Evolutionary conservation across 2,888 invertebrate species (phyloP), one percentile per base, ranked within the genome.

Genomic region (Cancer borealis): DNA sequence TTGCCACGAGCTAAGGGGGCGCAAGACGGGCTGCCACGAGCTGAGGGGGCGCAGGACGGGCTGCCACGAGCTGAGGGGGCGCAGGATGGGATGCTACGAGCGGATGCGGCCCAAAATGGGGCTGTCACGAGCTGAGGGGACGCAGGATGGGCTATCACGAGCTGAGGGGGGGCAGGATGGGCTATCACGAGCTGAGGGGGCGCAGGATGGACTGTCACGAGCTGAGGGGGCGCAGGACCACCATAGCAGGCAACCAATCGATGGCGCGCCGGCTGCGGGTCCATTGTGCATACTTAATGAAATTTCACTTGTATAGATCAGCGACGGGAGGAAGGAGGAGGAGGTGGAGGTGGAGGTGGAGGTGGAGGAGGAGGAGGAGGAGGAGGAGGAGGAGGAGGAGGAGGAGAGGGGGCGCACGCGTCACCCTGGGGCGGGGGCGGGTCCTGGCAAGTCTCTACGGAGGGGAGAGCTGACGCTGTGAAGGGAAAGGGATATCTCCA

Each of bases 231-330:
- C 26, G 89, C 54, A 91, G 47, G 79, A 79, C 92, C 79, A 89
- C 92, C 84, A 92, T 92, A 89, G 92, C 54, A 54, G 90, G 60
- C 30, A 49, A 91, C 54, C 94, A 95, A 95, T 95, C 95, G 95
- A 95, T 95, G 95, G 93, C 73, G 92, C 60, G 92, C 88, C 89
- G 95, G 95, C 93, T 93, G 95, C 93, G 95, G 95, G 95, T 92
- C 95, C 93, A 95, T 95, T 95, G 95, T 95, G 93, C 95, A 95
- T 95, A 95, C 95, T 95, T 95, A 95, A 95, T 95, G 95, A 95
- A 95, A 95, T 95, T 95, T 95, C 95, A 93, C 93, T 95, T 93
- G 95, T 95, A 95, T 95, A 95, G 95, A 95, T 95, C 95, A 95
- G 95, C 89, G 60, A 26, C 88, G 60, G 84, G 93, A 73, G 88